Percentiles rank a stretch among this genome's conserved stretches.
phyloP scores from a whole-genome alignment of 2,888 invertebrate genomes.

The Crioceris asparagi region DNA sequence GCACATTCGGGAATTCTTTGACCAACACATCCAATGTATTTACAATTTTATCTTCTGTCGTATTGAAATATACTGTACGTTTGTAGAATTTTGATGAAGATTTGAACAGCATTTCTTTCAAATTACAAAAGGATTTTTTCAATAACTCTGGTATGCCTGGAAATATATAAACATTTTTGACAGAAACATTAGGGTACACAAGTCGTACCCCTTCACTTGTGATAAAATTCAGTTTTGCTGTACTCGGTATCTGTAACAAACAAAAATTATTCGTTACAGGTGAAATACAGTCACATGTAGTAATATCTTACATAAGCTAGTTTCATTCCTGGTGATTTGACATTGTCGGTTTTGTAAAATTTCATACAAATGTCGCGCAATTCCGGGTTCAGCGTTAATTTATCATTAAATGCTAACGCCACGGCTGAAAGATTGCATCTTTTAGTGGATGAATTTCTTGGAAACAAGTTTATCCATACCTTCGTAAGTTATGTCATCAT shows the following conservation, averaged over 20 bases:
- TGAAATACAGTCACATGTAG: neutral
- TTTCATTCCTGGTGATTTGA: conserved; percentile 37
- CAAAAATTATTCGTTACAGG: conserved; percentile 6
- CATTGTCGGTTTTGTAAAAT: conserved; percentile 36
- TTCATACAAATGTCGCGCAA: conserved; percentile 38
- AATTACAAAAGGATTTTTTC: conserved; percentile 33
- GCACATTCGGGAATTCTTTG: conserved; percentile 39
- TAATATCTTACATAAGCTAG: conserved; percentile 29
- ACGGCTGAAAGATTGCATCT: conserved; percentile 34
- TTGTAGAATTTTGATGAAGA: conserved; percentile 35
- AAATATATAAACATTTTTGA: conserved; percentile 57
- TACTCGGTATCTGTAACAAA: conserved; percentile 40
- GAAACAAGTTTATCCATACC: no score
- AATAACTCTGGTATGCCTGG: conserved; percentile 56
- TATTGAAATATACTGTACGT: conserved; percentile 38
- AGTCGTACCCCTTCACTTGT: conserved; percentile 26
- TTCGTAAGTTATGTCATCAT: conserved; percentile 67
- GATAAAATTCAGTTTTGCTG: conserved; percentile 38
- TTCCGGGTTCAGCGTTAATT: conserved; percentile 37
- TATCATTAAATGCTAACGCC: conserved; percentile 43
- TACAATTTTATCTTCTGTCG: conserved; percentile 39
- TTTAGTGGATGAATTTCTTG: no score
- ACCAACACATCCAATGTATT: conserved; percentile 35
- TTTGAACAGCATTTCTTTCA: conserved; percentile 34
- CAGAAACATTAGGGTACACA: conserved; percentile 38